Percentiles rank a stretch among this genome's conserved stretches.
Conservation (phyloP, 2,888 invertebrate species). For the Unio pictorum region DNA sequence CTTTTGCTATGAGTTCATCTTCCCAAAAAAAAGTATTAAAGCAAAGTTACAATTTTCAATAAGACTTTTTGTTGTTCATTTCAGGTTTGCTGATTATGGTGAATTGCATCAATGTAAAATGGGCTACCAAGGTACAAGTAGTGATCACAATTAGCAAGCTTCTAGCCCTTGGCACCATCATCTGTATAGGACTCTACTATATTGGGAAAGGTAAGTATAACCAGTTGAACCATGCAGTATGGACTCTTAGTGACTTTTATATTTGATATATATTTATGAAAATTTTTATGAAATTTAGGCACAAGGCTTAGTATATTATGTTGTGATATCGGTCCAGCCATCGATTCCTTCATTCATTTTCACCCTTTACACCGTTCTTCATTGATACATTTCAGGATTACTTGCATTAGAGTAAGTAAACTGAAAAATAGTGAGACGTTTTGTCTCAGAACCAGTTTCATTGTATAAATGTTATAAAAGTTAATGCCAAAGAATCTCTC, state of each 20-base stretch:
- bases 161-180: constrained; percentile 78
- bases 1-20: no score
- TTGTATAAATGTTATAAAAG: not conserved
- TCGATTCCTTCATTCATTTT: no score
- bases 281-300: no score
- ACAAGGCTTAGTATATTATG: no score
- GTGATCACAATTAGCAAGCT: constrained; percentile 65
- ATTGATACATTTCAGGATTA: not conserved
- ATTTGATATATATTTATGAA: no score
- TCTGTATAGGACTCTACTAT: constrained; percentile 89
- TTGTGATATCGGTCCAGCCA: no score
- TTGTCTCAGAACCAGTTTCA: not conserved
- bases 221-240: not conserved
- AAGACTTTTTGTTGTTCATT: constrained; percentile 7
- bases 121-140: constrained; percentile 64
- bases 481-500: constrained; percentile 1
- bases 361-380: no score
- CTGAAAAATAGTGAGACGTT: no score
- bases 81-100: constrained; percentile 57
- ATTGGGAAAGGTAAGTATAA: constrained; percentile 75
- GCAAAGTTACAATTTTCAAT: not conserved
- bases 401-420: no score
- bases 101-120: constrained; percentile 61
- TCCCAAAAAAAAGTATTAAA: not conserved
- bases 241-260: no score